Percentiles rank a stretch among this genome's conserved stretches.
These are phyloP conservation scores for Gouania willdenowi DNA, from an alignment of 2,797 vertebrate species.

Conservation along the genomic window DNA sequence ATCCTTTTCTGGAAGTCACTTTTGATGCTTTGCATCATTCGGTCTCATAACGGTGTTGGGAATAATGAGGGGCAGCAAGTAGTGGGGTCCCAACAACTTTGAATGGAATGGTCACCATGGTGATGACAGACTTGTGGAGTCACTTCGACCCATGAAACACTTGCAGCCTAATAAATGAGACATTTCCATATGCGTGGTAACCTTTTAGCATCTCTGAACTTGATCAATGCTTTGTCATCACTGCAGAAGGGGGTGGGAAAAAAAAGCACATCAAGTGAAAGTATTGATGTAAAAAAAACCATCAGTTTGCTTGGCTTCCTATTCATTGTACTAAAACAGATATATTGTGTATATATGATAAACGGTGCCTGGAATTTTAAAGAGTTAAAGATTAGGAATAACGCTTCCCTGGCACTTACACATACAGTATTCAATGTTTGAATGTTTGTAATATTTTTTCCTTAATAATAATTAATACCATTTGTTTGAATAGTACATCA, in stretches of 20 bases:
- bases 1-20: neutral
- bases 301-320: too few relatives aligned
- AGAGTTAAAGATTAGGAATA: too few relatives aligned
- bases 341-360: too few relatives aligned
- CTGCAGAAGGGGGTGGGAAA: neutral
- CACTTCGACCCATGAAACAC: conserved; percentile 45
- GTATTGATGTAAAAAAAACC: too few relatives aligned
- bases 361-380: too few relatives aligned
- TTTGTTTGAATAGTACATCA: too few relatives aligned
- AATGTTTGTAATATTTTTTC: too few relatives aligned
- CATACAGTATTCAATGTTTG: too few relatives aligned
- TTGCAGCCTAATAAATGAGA: conserved; percentile 41
- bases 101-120: conserved; percentile 43
- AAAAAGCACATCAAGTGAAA: conserved; percentile 1
- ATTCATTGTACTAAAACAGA: too few relatives aligned
- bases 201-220: conserved; percentile 2
- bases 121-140: conserved; percentile 16
- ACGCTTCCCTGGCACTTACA: too few relatives aligned
- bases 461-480: too few relatives aligned
- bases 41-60: conserved; percentile 26
- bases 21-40: neutral
- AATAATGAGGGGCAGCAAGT: conserved; percentile 27
- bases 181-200: conserved; percentile 31
- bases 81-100: conserved; percentile 27
- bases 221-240: conserved; percentile 21